Conservation (phyloP, 1,140 invertebrate genomes). For the Penaeus indicus region DNA sequence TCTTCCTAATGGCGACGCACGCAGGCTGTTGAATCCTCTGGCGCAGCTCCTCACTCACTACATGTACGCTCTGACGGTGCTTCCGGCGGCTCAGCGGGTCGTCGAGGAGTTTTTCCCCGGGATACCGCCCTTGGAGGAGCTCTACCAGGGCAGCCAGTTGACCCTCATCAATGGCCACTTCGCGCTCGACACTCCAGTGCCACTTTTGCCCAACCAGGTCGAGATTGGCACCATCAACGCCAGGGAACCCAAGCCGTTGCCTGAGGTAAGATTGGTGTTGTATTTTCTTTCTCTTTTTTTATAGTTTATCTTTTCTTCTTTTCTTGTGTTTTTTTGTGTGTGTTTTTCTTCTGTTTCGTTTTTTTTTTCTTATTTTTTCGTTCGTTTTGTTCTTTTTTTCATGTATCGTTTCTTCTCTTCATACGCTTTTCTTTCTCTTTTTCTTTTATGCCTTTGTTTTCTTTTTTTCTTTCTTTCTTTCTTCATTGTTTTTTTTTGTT, state of each 20-base stretch:
- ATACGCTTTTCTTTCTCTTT: neutral
- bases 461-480: neutral
- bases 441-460: too few relatives aligned
- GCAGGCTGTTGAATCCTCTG: neutral
- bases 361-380: too few relatives aligned
- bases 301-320: too few relatives aligned
- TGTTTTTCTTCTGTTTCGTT: too few relatives aligned
- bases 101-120: constrained; percentile 40
- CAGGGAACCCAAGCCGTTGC: constrained; percentile 33
- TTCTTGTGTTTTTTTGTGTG: too few relatives aligned
- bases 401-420: too few relatives aligned
- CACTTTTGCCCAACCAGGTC: constrained; percentile 62
- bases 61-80: neutral
- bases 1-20: neutral
- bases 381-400: too few relatives aligned
- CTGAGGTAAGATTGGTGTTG: constrained; percentile 39
- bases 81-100: neutral
- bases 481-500: too few relatives aligned
- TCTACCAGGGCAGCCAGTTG: constrained; percentile 35
- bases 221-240: constrained; percentile 62
- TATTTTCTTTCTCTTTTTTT: too few relatives aligned
- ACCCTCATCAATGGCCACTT: constrained; percentile 63
- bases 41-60: neutral
- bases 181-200: constrained; percentile 57
- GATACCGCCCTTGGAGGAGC: constrained; percentile 30